These are phyloP conservation scores for Ranitomeya variabilis DNA, from an alignment of 2,113 vertebrate genomes.

Conservation along the genomic window DNA sequence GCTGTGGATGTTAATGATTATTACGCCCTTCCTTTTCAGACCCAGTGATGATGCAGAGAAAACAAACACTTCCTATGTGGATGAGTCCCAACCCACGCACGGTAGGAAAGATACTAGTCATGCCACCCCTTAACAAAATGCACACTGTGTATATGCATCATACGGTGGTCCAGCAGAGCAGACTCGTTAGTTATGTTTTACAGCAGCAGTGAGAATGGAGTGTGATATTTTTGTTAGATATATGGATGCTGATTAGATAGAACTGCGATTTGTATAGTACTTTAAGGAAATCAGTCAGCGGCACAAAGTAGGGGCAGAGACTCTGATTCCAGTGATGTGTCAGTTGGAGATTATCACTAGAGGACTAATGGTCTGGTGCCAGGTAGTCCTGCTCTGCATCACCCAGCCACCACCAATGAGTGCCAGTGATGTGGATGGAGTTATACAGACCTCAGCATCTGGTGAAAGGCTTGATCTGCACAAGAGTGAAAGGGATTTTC, in stretches of 20 bases:
- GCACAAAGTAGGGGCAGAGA: no score
- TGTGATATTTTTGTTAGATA: not conserved
- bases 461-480: no score
- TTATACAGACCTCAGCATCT: no score
- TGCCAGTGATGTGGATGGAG: no score
- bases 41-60: conserved; percentile 90
- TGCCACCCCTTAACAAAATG: not conserved
- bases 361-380: no score
- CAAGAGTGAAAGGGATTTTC: no score
- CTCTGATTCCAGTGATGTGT: no score
- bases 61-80: conserved; percentile 86
- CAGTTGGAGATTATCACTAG: no score
- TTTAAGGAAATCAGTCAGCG: no score
- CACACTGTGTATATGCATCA: not conserved
- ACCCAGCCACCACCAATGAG: no score
- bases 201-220: no score
- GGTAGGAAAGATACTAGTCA: conserved; percentile 71
- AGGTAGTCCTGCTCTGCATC: no score
- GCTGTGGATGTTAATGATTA: not conserved
- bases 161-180: not conserved
- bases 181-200: not conserved
- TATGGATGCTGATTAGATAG: not conserved
- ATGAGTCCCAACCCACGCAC: conserved; percentile 85
- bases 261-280: not conserved
- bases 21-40: conserved; percentile 64